phyloP scores from a whole-genome alignment of 2,113 vertebrate genomes.

The Tychaedon coryphoeus region DNA sequence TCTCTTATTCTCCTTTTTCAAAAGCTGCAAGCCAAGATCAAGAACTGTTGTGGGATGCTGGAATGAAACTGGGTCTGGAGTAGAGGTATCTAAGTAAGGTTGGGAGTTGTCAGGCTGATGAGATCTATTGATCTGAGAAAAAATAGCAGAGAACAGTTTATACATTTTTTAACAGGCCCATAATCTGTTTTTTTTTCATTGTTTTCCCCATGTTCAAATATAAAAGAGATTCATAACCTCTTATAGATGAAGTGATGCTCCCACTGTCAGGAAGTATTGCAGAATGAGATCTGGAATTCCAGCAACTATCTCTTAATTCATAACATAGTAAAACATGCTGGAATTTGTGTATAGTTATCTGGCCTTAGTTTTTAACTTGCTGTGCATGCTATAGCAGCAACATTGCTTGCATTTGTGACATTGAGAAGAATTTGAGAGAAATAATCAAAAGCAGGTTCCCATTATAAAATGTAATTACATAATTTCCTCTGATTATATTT shows the following conservation, averaged over 20 bases:
- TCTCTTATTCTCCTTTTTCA: neutral
- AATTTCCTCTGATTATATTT: slow-evolving; percentile 7
- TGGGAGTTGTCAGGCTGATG: neutral
- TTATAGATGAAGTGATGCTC: neutral
- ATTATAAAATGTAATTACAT: neutral
- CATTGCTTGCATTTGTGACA: neutral
- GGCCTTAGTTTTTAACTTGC: neutral
- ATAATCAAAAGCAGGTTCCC: neutral
- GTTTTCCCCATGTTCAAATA: neutral
- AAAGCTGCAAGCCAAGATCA: neutral
- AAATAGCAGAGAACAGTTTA: neutral
- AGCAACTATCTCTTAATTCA: neutral
- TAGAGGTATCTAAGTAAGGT: neutral
- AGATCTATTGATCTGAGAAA: neutral
- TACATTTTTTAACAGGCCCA: neutral
- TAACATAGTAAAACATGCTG: neutral
- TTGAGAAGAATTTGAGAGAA: neutral
- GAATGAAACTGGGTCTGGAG: neutral
- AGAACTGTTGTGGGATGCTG: neutral
- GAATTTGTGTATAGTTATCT: neutral
- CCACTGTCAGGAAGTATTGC: neutral
- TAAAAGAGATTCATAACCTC: neutral
- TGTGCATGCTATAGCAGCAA: neutral
- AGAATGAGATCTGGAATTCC: neutral
- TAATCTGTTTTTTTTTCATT: neutral